These are phyloP conservation scores for Siniperca knerii DNA, from an alignment of 2,113 vertebrate species.

Conservation along the genomic window DNA sequence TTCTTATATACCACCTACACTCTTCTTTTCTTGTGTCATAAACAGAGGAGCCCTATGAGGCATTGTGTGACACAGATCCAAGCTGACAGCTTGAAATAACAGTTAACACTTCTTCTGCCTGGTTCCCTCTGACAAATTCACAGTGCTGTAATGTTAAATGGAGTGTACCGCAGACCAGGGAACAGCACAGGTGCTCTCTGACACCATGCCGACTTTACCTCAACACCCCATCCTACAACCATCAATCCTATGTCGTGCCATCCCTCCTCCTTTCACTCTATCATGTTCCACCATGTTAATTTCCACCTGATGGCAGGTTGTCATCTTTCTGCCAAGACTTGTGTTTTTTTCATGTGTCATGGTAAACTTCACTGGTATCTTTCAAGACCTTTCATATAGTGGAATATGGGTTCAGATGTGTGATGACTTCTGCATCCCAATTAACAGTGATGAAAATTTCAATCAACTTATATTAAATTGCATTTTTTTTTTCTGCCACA, in stretches of 20 bases:
- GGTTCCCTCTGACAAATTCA: slow-evolving; percentile 67
- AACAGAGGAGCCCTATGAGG: slow-evolving; percentile 55
- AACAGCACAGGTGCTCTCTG: slow-evolving; percentile 66
- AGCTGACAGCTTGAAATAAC: slow-evolving; percentile 77
- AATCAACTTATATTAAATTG: background rate
- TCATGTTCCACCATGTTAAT: slow-evolving; percentile 55
- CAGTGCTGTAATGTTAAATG: slow-evolving; percentile 74
- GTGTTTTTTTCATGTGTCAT: slow-evolving; percentile 20
- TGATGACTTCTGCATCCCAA: background rate
- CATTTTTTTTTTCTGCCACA: background rate
- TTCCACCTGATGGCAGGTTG: slow-evolving; percentile 53
- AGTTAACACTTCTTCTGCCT: slow-evolving; percentile 72
- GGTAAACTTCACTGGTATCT: background rate
- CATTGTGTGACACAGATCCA: slow-evolving; percentile 68
- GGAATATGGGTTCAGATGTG: background rate
- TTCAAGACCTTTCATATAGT: background rate
- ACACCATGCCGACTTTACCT: slow-evolving; percentile 59
- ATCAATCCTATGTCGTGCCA: slow-evolving; percentile 32
- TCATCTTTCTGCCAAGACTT: slow-evolving; percentile 18
- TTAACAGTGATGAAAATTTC: background rate
- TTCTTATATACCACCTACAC: slow-evolving; percentile 42
- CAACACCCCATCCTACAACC: slow-evolving; percentile 37
- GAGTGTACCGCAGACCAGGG: slow-evolving; percentile 64
- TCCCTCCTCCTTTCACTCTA: slow-evolving; percentile 49
- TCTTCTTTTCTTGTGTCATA: slow-evolving; percentile 62